A percentile compares a stretch with the other conserved stretches of the same genome.
phyloP scores from a whole-genome alignment of 2,888 invertebrate genomes.

The Polydrusus pterygomalis region DNA sequence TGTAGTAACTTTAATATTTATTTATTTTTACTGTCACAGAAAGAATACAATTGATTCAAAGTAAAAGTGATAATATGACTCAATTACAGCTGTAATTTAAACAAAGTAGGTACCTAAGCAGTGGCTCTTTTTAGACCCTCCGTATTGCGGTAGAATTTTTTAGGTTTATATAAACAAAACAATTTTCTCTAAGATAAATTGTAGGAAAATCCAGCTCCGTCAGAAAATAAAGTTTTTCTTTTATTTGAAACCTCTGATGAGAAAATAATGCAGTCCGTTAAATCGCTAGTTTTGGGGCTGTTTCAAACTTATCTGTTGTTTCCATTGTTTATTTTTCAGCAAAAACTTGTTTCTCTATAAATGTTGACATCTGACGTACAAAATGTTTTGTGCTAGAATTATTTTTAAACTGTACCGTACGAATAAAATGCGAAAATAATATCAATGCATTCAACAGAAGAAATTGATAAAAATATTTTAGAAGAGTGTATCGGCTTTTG shows the following conservation, averaged over 20 bases:
- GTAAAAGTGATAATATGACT: too few relatives aligned
- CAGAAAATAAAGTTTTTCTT: slow-evolving; percentile 47
- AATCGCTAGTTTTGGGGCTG: slow-evolving; percentile 50
- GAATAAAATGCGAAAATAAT: slow-evolving; percentile 12
- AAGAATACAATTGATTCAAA: too few relatives aligned
- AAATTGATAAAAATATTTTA: neutral
- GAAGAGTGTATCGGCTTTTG: neutral
- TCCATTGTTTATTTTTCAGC: slow-evolving; percentile 42
- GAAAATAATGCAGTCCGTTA: slow-evolving; percentile 61
- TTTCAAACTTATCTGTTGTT: slow-evolving; percentile 49
- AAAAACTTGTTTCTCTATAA: slow-evolving; percentile 46
- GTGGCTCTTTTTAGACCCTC: neutral
- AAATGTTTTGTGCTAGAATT: slow-evolving; percentile 29
- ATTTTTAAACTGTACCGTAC: neutral
- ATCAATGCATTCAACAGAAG: neutral
- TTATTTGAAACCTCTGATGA: slow-evolving; percentile 60
- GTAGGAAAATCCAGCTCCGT: slow-evolving; percentile 33
- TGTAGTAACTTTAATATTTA: too few relatives aligned
- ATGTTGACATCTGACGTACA: slow-evolving; percentile 42
- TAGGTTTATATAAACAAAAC: slow-evolving; percentile 8
- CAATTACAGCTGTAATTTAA: too few relatives aligned
- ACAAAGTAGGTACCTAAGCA: too few relatives aligned
- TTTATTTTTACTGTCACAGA: too few relatives aligned
- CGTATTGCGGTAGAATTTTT: slow-evolving; percentile 10
- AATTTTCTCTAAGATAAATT: slow-evolving; percentile 30